Evolutionary conservation across 2,797 vertebrate genomes (phyloP), one percentile per base, ranked within the genome.

Genomic region (Gymnopithys bicolor): DNA sequence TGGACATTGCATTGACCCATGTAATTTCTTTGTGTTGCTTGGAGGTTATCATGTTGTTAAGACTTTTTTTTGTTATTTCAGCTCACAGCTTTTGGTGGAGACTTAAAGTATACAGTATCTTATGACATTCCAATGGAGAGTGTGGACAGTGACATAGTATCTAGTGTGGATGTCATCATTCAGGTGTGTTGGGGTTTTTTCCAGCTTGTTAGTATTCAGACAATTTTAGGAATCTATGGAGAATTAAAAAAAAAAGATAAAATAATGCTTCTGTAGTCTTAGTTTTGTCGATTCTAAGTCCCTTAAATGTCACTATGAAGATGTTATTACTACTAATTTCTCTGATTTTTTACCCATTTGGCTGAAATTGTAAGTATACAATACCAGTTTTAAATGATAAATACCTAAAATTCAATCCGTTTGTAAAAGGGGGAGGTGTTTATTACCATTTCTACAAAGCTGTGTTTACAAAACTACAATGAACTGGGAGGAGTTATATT

Each of bases 31-130:
- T 19, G 5, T 74, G 25, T 48, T 78, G 18, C 7, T 11, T 92
- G 35, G 27, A 62, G 52, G 41, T 79, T 75, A 23, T 35, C 0
- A 0, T 77, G 39, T 78, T 87, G 11, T 35, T 84, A 58, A 70
- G 53, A 33, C 13, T 84, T 68, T 4, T 37, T 55, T 93, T 96
- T 90, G 8, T 58, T 45, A 16, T 96, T 97, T 32, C 84, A 99
- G 99, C 97, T 99, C 92, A 96, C 97, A 9, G 98, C 99, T 12
- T 99, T 98, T 46, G 98, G 98, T n/a, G 98, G 99, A n/a, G 93
- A 97, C 73, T 95, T 99, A 92, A 99, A 98, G 85, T 99, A 98
- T 93, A 98, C 98, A 0, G 96, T 99, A 32, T 97, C 98, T 33
- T 99, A 99, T 0, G 98, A 99, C 56, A 93, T 98, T 66, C 98